Conservation (phyloP, 2,888 invertebrate species). For the Microctonus hyperodae region DNA sequence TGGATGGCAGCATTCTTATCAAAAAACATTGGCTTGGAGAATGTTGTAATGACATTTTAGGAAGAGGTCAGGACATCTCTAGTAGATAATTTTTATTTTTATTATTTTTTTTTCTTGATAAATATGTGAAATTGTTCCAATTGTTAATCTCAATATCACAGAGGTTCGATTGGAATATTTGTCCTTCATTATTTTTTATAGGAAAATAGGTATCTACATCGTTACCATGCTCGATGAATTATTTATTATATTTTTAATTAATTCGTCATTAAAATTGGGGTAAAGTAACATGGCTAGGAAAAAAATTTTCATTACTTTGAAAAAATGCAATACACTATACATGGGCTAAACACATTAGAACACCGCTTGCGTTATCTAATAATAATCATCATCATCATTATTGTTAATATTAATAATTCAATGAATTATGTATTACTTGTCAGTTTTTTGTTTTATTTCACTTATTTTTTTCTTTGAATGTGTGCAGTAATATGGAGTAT, state of each 20-base stretch:
- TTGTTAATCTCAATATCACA: conserved; percentile 61
- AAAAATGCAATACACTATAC: conserved; percentile 63
- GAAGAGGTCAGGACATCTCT: conserved; percentile 49
- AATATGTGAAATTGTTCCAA: conserved; percentile 59
- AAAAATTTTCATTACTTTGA: conserved; percentile 44
- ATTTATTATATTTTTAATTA: conserved; percentile 35
- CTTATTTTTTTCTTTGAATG: conserved; percentile 44
- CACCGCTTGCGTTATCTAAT: conserved; percentile 59
- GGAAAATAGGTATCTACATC: conserved; percentile 63
- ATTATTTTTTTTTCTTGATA: conserved; percentile 45
- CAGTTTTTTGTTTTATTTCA: conserved; percentile 9
- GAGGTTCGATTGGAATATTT: conserved; percentile 61
- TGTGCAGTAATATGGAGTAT: conserved; percentile 59
- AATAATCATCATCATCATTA: conserved; percentile 53
- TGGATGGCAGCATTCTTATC: conserved; percentile 60
- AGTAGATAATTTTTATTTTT: conserved; percentile 41
- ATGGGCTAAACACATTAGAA: conserved; percentile 62
- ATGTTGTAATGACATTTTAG: conserved; percentile 62
- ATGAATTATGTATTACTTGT: conserved; percentile 36
- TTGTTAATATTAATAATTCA: conserved; percentile 26
- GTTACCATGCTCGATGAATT: conserved; percentile 54
- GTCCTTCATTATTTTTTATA: conserved; percentile 45
- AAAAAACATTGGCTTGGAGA: conserved; percentile 60
- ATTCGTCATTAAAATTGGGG: conserved; percentile 17
- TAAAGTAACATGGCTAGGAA: conserved; percentile 10